phyloP scores from a whole-genome alignment of 1,140 invertebrate species.

The Apis dorsata region DNA sequence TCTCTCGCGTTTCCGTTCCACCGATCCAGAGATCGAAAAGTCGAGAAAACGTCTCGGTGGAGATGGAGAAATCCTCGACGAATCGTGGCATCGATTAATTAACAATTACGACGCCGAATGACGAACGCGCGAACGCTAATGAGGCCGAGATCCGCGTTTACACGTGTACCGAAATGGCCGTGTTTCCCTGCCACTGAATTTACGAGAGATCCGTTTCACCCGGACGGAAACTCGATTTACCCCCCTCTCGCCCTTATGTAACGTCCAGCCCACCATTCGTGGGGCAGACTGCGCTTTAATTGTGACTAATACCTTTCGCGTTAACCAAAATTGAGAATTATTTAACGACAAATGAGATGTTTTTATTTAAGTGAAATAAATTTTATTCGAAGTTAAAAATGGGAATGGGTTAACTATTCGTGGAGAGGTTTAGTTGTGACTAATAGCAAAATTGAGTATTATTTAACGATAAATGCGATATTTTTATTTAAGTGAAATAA shows the following conservation, averaged over 20 bases:
- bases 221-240: slow-evolving; percentile 56
- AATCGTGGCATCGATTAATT: slow-evolving; percentile 46
- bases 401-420: too few species aligned
- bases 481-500: background rate
- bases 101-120: slow-evolving; percentile 52
- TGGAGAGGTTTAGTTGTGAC: too few species aligned
- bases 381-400: too few species aligned
- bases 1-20: background rate
- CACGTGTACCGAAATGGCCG: background rate
- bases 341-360: too few species aligned
- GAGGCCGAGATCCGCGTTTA: slow-evolving; percentile 43
- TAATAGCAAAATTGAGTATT: too few species aligned
- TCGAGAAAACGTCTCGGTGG: background rate
- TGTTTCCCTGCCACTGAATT: slow-evolving; percentile 25
- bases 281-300: too few species aligned
- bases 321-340: too few species aligned
- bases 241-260: slow-evolving; percentile 2
- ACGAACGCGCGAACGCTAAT: slow-evolving; percentile 42
- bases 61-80: background rate
- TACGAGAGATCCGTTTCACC: slow-evolving; percentile 14
- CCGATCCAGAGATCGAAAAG: background rate
- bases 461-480: too few species aligned
- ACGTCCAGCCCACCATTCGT: background rate
- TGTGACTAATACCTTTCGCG: too few species aligned
- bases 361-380: background rate